A percentile compares a stretch with the other conserved stretches of the same genome.
These are phyloP conservation scores for Aradus depressus DNA, from an alignment of 2,888 invertebrate genomes.

Conservation along the genomic window DNA sequence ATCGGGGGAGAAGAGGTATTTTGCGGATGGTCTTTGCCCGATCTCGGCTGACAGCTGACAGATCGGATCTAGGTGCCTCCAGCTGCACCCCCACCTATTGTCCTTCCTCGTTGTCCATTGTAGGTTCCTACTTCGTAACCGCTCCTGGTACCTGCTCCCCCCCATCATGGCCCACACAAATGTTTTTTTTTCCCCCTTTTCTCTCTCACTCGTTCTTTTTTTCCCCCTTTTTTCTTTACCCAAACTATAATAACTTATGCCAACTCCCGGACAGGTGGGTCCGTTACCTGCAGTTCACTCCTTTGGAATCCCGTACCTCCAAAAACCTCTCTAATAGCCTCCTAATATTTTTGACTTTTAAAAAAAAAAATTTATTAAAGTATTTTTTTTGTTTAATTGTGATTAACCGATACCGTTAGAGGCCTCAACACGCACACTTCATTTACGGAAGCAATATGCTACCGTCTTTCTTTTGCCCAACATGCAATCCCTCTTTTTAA, in stretches of 20 bases:
- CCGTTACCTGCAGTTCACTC: neutral
- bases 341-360: conserved; percentile 1
- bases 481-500: no score
- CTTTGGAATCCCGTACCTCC: conserved; percentile 1
- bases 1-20: no score
- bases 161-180: no score
- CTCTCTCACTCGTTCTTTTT: neutral
- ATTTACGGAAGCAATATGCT: conserved; percentile 10
- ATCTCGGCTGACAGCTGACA: no score
- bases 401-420: neutral
- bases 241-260: conserved; percentile 22
- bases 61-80: no score
- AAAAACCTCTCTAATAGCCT: conserved; percentile 14
- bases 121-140: conserved; percentile 1
- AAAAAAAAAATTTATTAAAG: neutral
- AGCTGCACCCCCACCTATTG: no score
- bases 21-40: no score
- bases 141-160: neutral
- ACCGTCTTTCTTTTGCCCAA: neutral
- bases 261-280: conserved; percentile 24
- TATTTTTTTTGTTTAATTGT: neutral
- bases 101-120: no score
- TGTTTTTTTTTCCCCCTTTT: conserved; percentile 10
- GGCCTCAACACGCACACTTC: conserved; percentile 1
- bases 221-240: neutral